Evolutionary conservation across 2,888 invertebrate genomes (phyloP), one percentile per base, ranked within the genome.

Genomic region (Chironomus tentans): DNA sequence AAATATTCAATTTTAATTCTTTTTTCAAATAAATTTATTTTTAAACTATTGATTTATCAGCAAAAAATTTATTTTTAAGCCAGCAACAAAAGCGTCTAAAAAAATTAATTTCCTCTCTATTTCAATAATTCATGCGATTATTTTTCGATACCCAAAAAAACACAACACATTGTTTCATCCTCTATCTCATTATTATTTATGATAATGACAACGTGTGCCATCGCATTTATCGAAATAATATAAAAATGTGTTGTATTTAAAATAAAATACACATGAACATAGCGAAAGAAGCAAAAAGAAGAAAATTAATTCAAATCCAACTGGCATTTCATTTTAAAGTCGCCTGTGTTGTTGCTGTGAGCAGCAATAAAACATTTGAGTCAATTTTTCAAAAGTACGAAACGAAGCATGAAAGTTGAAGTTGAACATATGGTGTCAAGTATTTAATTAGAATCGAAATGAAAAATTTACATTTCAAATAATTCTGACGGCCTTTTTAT

Each of bases 391-490:
- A 10, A 65, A 56, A 15, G n/a, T 56, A n/a, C 18, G 15, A 56
- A 56, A 18, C 56, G 65, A 13, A 24, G 65, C 24, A 65, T 65
- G n/a, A 65, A 65, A 65, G 65, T 65, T 13, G 13, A 24, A 24
- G 65, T 21, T 56, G 68, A 50, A 56, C 71, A 71, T 48, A 71
- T 71, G 71, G 71, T 50, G 71, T 71, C 70, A 48, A 65, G 7
- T 22, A 65, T 65, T 65, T 65, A 65, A 65, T 65, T 65, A 65
- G 22, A 22, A 56, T 18, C 15, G 24, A 65, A 65, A 24, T 65
- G 18, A 21, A 56, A 56, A 56, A 15, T 56, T 56, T 56, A 38
- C 38, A 38, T 38, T 38, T 38, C 38, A 38, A 38, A 38, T 38
- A 38, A 10, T 38, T 38, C 38, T 38, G 38, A 38, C 38, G 38